phyloP scores from a whole-genome alignment of 2,888 invertebrate genomes.

The Callosobruchus maculatus region DNA sequence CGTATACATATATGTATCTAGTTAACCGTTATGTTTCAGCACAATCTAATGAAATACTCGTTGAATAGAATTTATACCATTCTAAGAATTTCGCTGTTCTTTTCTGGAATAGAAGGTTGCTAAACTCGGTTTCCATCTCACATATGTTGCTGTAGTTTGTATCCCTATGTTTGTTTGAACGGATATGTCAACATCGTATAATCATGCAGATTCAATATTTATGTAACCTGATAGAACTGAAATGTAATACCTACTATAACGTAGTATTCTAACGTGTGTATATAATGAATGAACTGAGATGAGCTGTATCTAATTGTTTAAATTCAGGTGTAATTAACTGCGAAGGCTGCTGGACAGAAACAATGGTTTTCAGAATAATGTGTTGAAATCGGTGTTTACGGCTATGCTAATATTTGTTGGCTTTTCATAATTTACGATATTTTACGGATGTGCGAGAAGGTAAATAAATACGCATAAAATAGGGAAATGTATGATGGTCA shows the following conservation, averaged over 20 bases:
- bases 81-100: neutral
- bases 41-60: neutral
- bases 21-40: neutral
- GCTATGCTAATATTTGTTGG: neutral
- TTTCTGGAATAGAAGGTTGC: neutral
- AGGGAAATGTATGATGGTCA: no score
- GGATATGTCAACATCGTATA: neutral
- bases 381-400: neutral
- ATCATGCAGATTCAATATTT: neutral
- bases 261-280: neutral
- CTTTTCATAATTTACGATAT: no score
- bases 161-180: neutral
- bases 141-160: no score
- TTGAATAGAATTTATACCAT: neutral
- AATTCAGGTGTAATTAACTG: neutral
- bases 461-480: no score
- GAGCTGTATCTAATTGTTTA: neutral
- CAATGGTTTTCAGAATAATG: neutral
- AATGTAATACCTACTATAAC: neutral
- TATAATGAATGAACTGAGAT: neutral
- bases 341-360: neutral
- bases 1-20: neutral
- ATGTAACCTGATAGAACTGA: neutral
- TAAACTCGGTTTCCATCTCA: neutral
- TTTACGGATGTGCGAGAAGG: no score